These are phyloP conservation scores for Polyodon spathula DNA, from an alignment of 2,113 vertebrate species.

Conservation along the genomic window DNA sequence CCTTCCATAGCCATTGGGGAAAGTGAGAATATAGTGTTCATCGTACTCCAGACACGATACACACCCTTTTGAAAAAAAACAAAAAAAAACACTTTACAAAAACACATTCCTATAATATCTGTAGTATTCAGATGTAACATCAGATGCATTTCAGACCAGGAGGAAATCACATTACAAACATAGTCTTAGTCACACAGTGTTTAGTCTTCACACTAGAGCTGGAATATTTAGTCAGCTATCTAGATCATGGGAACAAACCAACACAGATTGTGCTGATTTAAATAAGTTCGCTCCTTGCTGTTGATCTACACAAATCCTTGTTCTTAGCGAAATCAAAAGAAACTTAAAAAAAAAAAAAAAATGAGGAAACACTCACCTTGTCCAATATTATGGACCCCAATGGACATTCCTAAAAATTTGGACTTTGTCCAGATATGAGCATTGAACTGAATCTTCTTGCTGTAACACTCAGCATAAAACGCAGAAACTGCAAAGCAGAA, in stretches of 20 bases:
- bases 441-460: slow-evolving; percentile 95
- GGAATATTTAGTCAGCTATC: too few species aligned
- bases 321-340: not conserved
- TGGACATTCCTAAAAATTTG: slow-evolving; percentile 97
- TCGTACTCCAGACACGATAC: slow-evolving; percentile 93
- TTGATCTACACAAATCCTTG: not conserved
- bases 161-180: too few species aligned
- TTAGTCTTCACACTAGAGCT: too few species aligned
- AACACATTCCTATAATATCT: not conserved
- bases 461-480: slow-evolving; percentile 93
- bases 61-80: slow-evolving; percentile 61
- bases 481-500: slow-evolving; percentile 78
- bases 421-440: slow-evolving; percentile 99
- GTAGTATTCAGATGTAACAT: too few species aligned
- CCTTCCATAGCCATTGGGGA: slow-evolving; percentile 97
- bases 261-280: too few species aligned
- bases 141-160: not conserved
- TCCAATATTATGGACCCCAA: slow-evolving; percentile 96
- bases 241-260: too few species aligned
- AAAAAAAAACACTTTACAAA: not conserved
- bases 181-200: too few species aligned
- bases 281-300: too few species aligned
- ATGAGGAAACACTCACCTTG: slow-evolving; percentile 74
- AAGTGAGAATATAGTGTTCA: slow-evolving; percentile 95
- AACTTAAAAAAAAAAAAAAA: not conserved